Evolutionary conservation across 2,113 vertebrate species (phyloP).

Genomic region (Prunella fulvescens): DNA sequence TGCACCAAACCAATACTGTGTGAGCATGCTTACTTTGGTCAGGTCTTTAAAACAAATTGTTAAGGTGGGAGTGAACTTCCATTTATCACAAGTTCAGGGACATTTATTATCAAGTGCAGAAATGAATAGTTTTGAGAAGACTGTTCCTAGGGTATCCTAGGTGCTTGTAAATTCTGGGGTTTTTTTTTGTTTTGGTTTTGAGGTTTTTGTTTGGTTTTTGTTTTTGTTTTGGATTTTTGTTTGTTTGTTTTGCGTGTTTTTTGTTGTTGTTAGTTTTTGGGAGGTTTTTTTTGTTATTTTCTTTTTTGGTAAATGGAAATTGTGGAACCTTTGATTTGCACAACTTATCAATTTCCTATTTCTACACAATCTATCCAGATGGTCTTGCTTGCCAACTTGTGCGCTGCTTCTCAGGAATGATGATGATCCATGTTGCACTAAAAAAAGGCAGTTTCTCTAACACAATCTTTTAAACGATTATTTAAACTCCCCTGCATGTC

Average conservation of each 20-base stretch:
- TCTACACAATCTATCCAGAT: neutral
- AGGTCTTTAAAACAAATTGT: neutral
- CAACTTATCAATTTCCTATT: neutral
- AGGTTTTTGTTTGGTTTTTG: no score
- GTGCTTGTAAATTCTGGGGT: neutral
- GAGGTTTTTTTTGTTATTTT: neutral
- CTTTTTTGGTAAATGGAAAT: neutral
- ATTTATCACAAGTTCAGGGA: neutral
- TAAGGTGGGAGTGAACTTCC: neutral
- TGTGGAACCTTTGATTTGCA: neutral
- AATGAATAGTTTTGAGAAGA: neutral
- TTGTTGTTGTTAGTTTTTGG: neutral
- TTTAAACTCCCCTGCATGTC: neutral
- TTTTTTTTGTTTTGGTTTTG: neutral
- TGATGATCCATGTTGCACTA: neutral
- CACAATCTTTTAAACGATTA: neutral
- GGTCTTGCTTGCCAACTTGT: neutral
- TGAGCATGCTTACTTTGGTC: neutral
- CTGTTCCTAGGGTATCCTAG: neutral
- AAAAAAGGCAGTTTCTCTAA: neutral
- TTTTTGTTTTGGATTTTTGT: neutral
- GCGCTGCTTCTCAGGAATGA: neutral
- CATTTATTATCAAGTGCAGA: neutral
- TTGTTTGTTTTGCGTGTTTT: no score
- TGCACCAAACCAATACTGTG: fast-evolving